Base-by-base conservation (phyloP, 2,888 invertebrate species). In the Myopa tessellatipennis region DNA sequence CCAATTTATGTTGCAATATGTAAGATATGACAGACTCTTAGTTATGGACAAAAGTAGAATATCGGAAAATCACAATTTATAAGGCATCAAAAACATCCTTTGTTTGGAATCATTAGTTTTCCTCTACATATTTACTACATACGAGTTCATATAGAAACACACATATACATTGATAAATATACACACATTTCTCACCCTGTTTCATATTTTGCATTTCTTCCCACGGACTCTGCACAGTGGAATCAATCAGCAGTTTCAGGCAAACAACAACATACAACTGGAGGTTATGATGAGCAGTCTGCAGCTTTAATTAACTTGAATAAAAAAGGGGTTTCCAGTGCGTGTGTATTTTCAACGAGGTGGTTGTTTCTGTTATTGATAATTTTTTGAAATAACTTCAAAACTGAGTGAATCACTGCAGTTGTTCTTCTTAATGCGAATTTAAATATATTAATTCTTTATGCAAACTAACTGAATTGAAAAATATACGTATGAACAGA, bases 231-330 rank as follows among this genome's bases (percentile, higher is more conserved):
- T 52, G 14, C 36, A 45, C 69, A 50, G 69, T 69, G 52, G 26
- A 69, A 50, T 69, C 69, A 69, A 69, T 69, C 50, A 50, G 36
- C 63, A 63, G n/a, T 26, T 52, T 69, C 26, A 50, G 38, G 38
- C 18, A 18, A 26, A 36, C 18, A 40, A n/a, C 58, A 26, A 60
- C 40, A 40, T 12, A 61, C 26, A 26, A 38, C 61, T 18, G 8
- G 60, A 34, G 38, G 60, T 26, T 8, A 45, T 16, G 40, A 40
- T 72, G 8, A 18, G 36, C 45, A 40, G 73, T 73, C 45, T 73
- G 63, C 63, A 45, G 63, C 26, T 61, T 73, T 63, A 73, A 73
- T 73, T 73, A 63, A 73, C 63, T 61, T 45, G 18, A 73, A 73
- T 40, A 36, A 61, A 16, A 16, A 61, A 50, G 45, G 67, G 45